Evolutionary conservation across 2,888 invertebrate species (phyloP), one percentile per base, ranked within the genome.

Genomic region (Anticlea derivata): DNA sequence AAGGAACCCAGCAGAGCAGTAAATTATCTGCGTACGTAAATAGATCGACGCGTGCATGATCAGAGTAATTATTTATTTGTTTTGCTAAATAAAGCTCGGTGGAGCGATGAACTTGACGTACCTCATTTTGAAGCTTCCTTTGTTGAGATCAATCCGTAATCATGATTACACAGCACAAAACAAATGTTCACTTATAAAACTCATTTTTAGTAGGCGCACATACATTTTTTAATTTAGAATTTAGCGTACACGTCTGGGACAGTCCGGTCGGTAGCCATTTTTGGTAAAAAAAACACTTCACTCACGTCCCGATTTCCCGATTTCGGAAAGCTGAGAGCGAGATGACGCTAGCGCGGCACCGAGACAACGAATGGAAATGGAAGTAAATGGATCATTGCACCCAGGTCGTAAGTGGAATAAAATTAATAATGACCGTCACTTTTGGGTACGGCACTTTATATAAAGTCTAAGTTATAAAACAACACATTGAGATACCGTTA

Each of bases 41-140:
- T 86, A 88, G 81, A 79, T 73, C 73, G 67, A 78, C 73, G 78
- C 77, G 73, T 80, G 73, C 68, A 75, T 72, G 65, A 70, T 74
- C 65, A 58, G 57, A 66, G 66, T 78, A 80, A 85, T 83, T 86
- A 87, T 86, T 87, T 86, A 87, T 87, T 87, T 86, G 85, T 89
- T 87, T 88, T 88, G 82, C 76, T 83, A 78, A 80, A 72, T 70
- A 86, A 86, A 86, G 81, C 79, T 80, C 75, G 58, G 55, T 74
- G 65, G 82, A 76, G 72, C 83, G 83, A 84, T 85, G 81, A 84
- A 84, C 81, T 76, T 80, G 64, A 86, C 90, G 62, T 84, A 89
- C 89, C 89, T 90, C 89, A 90, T 90, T 86, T 87, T 88, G 84
- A 78, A 65, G 75, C 78, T 76, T 86, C 85, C 86, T 86, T 86